phyloP scores from a whole-genome alignment of 1,140 invertebrate species.

The Orchesella cincta region DNA sequence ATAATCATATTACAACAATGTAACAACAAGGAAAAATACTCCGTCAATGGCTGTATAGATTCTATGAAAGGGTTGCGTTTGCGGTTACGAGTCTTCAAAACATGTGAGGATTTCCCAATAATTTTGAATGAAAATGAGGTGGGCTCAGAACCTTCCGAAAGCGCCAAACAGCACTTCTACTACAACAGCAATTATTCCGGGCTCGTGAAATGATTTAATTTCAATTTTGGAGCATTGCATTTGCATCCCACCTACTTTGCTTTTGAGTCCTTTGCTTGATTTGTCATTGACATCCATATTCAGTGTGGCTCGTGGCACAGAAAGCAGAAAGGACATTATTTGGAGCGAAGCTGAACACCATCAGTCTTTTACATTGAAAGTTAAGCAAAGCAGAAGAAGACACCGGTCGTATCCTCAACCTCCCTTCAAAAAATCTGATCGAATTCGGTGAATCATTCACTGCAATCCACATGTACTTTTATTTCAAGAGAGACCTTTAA shows the following conservation, averaged over 20 bases:
- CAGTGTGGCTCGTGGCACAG: slow-evolving; percentile 8
- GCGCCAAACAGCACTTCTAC: neutral
- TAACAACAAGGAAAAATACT: neutral
- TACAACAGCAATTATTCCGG: neutral
- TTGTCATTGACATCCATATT: slow-evolving; percentile 23
- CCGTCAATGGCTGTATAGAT: neutral
- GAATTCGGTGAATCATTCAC: slow-evolving; percentile 15
- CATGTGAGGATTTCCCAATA: slow-evolving; percentile 21
- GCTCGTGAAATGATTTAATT: neutral
- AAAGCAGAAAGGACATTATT: neutral
- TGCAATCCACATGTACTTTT: neutral
- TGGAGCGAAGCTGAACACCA: neutral
- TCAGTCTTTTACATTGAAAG: neutral
- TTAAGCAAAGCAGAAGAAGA: neutral
- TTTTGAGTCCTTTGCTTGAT: neutral
- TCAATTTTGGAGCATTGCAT: neutral
- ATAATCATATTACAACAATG: slow-evolving; percentile 19
- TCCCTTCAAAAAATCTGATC: neutral
- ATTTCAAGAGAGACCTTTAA: slow-evolving; percentile 6
- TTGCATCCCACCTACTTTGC: slow-evolving; percentile 15
- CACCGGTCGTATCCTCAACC: neutral
- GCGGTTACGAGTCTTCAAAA: slow-evolving; percentile 2
- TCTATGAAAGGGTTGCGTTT: slow-evolving; percentile 1
- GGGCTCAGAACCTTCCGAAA: neutral
- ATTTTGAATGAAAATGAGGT: neutral